Evolutionary conservation across 2,113 vertebrate genomes (phyloP).

Genomic region (Embiotoca jacksoni): DNA sequence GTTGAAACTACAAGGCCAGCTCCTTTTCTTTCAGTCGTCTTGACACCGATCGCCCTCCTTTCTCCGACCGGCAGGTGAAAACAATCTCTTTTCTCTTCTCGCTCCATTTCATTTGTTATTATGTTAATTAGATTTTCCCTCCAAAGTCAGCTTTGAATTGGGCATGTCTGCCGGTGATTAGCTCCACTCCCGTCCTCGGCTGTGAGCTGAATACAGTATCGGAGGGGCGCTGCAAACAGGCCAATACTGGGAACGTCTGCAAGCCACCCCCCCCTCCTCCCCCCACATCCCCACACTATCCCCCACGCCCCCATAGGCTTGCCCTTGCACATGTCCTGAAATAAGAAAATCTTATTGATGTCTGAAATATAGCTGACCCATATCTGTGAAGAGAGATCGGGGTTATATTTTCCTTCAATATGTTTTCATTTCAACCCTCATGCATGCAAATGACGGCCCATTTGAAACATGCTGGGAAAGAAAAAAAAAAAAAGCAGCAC

Average conservation of each 20-base stretch:
- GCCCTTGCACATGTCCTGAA: conserved; percentile 60
- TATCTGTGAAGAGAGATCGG: conserved; percentile 47
- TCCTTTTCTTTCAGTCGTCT: conserved; percentile 24
- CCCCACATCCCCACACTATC: no score
- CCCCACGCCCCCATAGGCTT: neutral
- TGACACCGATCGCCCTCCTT: conserved; percentile 46
- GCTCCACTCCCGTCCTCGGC: conserved; percentile 41
- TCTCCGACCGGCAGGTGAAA: conserved; percentile 63
- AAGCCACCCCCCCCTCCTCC: conserved; percentile 8
- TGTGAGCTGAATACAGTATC: conserved; percentile 57
- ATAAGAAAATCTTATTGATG: conserved; percentile 72
- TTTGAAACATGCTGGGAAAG: conserved; percentile 43
- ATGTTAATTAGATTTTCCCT: conserved; percentile 71
- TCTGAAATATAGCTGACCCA: conserved; percentile 65
- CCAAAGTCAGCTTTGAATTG: conserved; percentile 62
- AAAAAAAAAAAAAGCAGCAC: neutral
- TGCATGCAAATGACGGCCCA: conserved; percentile 68
- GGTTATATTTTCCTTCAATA: conserved; percentile 56
- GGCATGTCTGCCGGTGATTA: conserved; percentile 69
- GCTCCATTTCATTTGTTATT: conserved; percentile 67
- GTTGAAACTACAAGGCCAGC: conserved; percentile 35
- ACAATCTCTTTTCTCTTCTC: conserved; percentile 48
- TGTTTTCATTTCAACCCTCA: conserved; percentile 61
- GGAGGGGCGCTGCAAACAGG: neutral
- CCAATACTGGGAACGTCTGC: conserved; percentile 11